Base-by-base conservation (phyloP, 92 coral and sea anemone genomes). In the Hydrozoanthus gracilis region DNA sequence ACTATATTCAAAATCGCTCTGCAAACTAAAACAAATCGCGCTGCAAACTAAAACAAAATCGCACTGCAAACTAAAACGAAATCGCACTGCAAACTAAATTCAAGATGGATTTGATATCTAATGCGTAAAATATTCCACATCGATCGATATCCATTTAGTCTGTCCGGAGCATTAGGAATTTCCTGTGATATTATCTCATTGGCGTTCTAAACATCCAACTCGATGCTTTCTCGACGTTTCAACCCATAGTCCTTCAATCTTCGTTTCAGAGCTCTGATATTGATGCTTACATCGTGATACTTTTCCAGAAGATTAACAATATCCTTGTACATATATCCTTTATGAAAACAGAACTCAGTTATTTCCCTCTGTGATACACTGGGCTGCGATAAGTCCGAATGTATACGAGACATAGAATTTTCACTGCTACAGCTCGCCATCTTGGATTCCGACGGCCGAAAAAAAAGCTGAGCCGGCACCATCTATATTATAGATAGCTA, bases 391-490 rank as follows among this genome's bases (percentile, higher is more conserved):
- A 66, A 66, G 71, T 66, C 71, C 71, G 71, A 66, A 66, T 66
- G 71, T 66, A 66, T 8, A 66, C 35, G 27, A 66, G 71, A 66
- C 3, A 5, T 66, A 66, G 71, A 66, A 66, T 66, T 44, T 66
- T 66, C 71, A 66, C 71, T 66, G 71, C 71, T 66, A 66, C 71
- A 66, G 71, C 71, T n/a, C n/a, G n/a, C n/a, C n/a, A 66, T 66
- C 71, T 66, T 15, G 71, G 71, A 66, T 66, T 66, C 71, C 71
- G 71, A 66, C 35, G 35, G 71, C 71, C 71, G 71, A 44, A 66
- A 66, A 66, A 66, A 66, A 20, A n/a, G n/a, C 71, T 66, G 71
- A 66, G 71, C 71, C 71, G 71, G 20, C 71, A 66, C 71, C 71
- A 66, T 66, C n/a, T n/a, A n/a, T 66, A 20, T 15, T 3, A 66